Evolutionary conservation across 2,797 vertebrate species (phyloP), one percentile per base, ranked within the genome.

Genomic region (Corythornis leucogaster): DNA sequence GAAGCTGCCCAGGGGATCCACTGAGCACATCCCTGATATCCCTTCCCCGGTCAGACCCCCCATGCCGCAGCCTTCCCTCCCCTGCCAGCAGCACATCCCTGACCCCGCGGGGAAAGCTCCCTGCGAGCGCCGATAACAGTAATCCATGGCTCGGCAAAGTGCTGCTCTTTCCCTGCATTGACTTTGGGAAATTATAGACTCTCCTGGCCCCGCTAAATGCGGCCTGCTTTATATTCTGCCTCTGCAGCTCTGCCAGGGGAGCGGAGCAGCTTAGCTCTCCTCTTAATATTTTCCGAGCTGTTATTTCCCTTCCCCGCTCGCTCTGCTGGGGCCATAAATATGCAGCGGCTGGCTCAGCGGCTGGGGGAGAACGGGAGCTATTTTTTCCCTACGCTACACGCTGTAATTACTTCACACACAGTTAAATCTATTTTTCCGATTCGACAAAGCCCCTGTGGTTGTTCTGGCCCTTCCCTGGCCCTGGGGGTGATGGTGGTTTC

Each of bases 151-250:
- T 75, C 1, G 2, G 81, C 79, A 62, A 85, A 94, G 93, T 75
- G 94, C 89, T 88, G 94, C 95, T 90, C 43, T 90, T 93, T 54
- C 87, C 85, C 85, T 88, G 94, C 94, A 58, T 63, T 25, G 91
- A 93, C 93, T 94, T 70, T 78, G 42, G 80, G 85, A 92, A 95
- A 94, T 91, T 93, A 92, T 69, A 86, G 91, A 73, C 93, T 89
- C 73, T 85, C 63, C 89, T 7, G 2, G 91, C 88, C 93, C 94
- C 31, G 40, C 54, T 42, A 61, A 81, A 81, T 1, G 57, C 93
- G 77, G 81, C 94, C 97, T 97, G 95, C 95, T 98, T 98, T 96
- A 94, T 96, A 98, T 97, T 97, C 98, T 94, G 95, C 84, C 80
- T 92, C 61, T 92, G 94, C 96, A 89, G 96, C 80, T 92, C 96